Base-by-base conservation (phyloP, 2,113 vertebrate genomes). In the Hoplias malabaricus region DNA sequence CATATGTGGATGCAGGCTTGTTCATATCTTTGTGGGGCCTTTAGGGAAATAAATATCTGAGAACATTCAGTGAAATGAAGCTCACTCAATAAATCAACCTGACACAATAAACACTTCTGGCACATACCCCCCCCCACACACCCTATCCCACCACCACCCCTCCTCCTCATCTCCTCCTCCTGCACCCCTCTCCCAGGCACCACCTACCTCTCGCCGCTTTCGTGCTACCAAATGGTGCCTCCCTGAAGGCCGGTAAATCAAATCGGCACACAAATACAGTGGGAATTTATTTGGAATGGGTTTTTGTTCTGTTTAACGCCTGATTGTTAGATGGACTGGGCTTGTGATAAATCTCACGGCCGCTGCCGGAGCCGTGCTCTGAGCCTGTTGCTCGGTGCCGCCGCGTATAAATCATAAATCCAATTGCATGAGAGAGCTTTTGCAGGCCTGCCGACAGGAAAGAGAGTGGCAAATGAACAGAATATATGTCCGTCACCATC, bases 21-120 rank as follows among this genome's bases (percentile, higher is more conserved):
- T 97, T 99, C 96, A 99, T 99, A 98, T 99, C 96, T 98, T 95
- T 96, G 95, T 92, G 86, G 93, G 95, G 96, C 96, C 97, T 99
- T 98, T 96, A 97, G 97, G 97, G 97, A 99, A 99, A 99, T 99
- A 99, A 99, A 98, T 98, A 98, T 99, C 96, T 98, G 92, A 91
- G 96, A 99, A 99, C 97, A 99, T 99, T 99, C 96, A 96, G 96
- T 95, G 97, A 96, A 99, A 97, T 98, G 97, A 98, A 98, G 96
- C 97, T 98, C 95, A 98, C 96, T 98, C 97, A 98, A 99, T 99
- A 99, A 99, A 99, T 99, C 97, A 99, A 97, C 93, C 95, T 99
- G 97, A 99, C 97, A 98, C 96, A 98, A 97, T 99, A 98, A 93
- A 98, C 96, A 98, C 97, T 98, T 98, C 96, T 99, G 97, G 97